Conservation (phyloP, 2,888 invertebrate species). For the Lucinisca nassula region DNA sequence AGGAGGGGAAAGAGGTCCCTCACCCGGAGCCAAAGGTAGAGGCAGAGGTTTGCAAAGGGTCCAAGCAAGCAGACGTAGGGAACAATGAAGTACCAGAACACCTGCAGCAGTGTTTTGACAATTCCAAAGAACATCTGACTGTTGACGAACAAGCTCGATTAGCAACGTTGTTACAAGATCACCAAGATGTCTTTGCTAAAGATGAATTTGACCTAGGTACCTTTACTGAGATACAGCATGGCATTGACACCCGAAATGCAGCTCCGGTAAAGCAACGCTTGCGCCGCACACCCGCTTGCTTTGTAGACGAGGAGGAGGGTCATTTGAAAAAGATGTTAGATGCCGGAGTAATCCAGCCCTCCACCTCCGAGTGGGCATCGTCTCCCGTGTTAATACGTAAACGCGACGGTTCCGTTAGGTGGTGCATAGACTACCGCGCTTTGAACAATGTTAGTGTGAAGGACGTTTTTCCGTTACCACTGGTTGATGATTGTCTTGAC, state of each 20-base stretch:
- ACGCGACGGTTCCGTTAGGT: not conserved
- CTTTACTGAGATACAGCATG: not conserved
- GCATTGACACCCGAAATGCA: not conserved
- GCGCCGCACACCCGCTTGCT: not conserved
- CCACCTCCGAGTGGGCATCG: not conserved
- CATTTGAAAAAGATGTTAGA: not conserved
- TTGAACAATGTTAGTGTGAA: not conserved
- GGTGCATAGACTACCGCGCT: not conserved
- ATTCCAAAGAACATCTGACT: not conserved
- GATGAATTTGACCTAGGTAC: not conserved
- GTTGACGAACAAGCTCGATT: not conserved
- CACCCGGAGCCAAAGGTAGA: too few relatives aligned
- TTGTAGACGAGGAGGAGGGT: not conserved
- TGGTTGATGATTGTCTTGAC: not conserved
- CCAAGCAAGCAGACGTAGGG: not conserved
- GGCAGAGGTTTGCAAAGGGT: not conserved
- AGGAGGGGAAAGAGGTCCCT: not conserved
- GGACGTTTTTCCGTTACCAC: not conserved
- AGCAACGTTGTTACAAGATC: not conserved
- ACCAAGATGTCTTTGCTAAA: not conserved
- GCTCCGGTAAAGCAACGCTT: not conserved
- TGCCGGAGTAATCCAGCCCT: not conserved
- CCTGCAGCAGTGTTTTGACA: not conserved
- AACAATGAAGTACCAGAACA: not conserved
- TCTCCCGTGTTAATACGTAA: not conserved